phyloP scores from a whole-genome alignment of 2,113 vertebrate genomes.

The Neolamprologus variostigma region DNA sequence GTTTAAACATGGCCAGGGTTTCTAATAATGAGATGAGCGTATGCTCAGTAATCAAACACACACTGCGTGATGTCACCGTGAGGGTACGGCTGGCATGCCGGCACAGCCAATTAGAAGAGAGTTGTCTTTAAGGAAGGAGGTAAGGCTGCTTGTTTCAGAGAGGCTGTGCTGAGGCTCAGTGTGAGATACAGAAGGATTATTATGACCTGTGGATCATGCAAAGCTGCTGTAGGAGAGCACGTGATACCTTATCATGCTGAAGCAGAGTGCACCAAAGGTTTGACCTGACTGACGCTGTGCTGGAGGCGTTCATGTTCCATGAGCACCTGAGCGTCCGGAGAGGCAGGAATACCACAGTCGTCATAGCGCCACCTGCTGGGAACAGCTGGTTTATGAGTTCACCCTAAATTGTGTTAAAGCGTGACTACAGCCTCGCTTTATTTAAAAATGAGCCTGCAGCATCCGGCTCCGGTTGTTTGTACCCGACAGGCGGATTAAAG shows the following conservation, averaged over 20 bases:
- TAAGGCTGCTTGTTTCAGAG: background rate
- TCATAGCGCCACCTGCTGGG: background rate
- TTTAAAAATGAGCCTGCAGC: background rate
- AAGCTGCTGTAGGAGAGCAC: background rate
- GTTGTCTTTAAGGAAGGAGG: background rate
- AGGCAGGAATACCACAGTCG: background rate
- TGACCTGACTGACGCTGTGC: rapidly evolving
- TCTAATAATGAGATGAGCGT: background rate
- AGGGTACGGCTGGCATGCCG: rapidly evolving
- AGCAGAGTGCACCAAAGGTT: background rate
- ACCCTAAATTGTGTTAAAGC: too few species aligned
- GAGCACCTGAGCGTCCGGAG: background rate
- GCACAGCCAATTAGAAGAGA: background rate
- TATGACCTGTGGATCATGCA: background rate
- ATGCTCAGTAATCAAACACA: background rate
- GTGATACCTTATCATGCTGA: background rate
- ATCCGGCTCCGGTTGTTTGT: background rate
- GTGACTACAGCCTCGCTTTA: background rate
- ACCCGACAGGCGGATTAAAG: background rate
- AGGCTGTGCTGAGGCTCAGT: background rate
- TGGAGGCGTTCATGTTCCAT: background rate
- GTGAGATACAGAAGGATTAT: background rate
- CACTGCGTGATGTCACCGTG: background rate
- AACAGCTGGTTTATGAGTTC: background rate
- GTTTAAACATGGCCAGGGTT: background rate